Base-by-base conservation (phyloP, 2,113 vertebrate genomes). In the Sula dactylatra region DNA sequence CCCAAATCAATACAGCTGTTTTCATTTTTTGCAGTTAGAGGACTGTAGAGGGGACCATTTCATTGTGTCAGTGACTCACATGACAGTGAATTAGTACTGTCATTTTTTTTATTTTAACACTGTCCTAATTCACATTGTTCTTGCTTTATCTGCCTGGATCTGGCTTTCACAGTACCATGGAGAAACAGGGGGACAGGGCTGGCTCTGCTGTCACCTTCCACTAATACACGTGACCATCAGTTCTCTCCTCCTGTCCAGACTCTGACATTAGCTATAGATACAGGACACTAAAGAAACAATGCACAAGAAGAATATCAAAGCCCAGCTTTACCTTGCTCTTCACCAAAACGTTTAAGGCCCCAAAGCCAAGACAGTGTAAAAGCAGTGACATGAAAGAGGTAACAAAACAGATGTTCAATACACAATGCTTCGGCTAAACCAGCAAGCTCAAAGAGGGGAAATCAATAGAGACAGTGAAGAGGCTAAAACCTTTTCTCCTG, bases 181-280 rank as follows among this genome's bases (percentile, higher is more conserved):
- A 69, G 72, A 73, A 70, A 29, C 18, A 86, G 25, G 7, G 16
- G 19, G 71, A 32, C 7, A 55, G 34, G 59, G 13, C 45, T 83
- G 54, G 34, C 50, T 82, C 27, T 62, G 65, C 55, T 92, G 36
- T 50, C 16, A 42, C 36, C 44, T 59, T 52, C 62, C 81, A 34
- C 64, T 82, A 54, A 31, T 26, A 27, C 12, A 49, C 0, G 0
- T 40, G 45, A 93, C 31, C 34, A 36, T 16, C 2, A 0, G 74
- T 61, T 66, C n/a, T 27, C 45, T 25, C 16, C 45, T 78, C 50
- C 74, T 11, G 16, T 40, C 36, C 8, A 2, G 34, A 66, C 34
- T 65, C 24, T 74, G 34, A 86, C 34, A 11, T 34, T 59, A 38
- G 25, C 17, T 70, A 29, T 38, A 84, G 36, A 61, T 11, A 34